Conservation (phyloP, 2,888 invertebrate genomes). For the Agrilus cyanescens region DNA sequence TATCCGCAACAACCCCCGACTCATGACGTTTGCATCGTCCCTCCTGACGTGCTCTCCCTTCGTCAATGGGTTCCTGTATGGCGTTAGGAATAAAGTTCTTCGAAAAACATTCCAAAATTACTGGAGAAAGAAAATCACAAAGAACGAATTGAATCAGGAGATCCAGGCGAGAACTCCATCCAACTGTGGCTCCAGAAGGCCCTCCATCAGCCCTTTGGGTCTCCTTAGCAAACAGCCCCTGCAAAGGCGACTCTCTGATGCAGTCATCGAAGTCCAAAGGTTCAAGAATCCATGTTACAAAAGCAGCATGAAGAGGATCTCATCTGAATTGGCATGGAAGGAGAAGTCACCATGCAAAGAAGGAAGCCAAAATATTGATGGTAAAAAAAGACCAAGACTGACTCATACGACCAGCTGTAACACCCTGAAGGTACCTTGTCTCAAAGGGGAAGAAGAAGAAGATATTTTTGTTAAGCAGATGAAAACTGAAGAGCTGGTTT, state of each 20-base stretch:
- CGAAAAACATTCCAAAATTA: slow-evolving; percentile 65
- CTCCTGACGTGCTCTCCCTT: slow-evolving; percentile 58
- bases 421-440: slow-evolving; percentile 48
- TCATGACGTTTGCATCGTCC: slow-evolving; percentile 51
- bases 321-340: slow-evolving; percentile 41
- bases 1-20: slow-evolving; percentile 28
- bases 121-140: slow-evolving; percentile 64
- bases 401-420: slow-evolving; percentile 58
- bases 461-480: slow-evolving; percentile 21
- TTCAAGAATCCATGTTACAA: slow-evolving; percentile 24
- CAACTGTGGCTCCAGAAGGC: slow-evolving; percentile 61
- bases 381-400: slow-evolving; percentile 34
- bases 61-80: slow-evolving; percentile 67
- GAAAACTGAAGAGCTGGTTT: slow-evolving; percentile 22
- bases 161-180: slow-evolving; percentile 72
- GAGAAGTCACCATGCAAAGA: slow-evolving; percentile 34
- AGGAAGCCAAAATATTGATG: slow-evolving; percentile 24
- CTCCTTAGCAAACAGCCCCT: slow-evolving; percentile 40
- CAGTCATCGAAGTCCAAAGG: slow-evolving; percentile 38
- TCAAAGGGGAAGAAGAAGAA: slow-evolving; percentile 31
- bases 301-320: slow-evolving; percentile 36
- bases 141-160: slow-evolving; percentile 67
- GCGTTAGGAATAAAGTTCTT: slow-evolving; percentile 59
- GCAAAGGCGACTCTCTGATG: slow-evolving; percentile 45
- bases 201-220: slow-evolving; percentile 50